Percentiles rank a stretch among this genome's conserved stretches.
phyloP scores from a whole-genome alignment of 2,113 vertebrate genomes.

The Coturnix japonica region DNA sequence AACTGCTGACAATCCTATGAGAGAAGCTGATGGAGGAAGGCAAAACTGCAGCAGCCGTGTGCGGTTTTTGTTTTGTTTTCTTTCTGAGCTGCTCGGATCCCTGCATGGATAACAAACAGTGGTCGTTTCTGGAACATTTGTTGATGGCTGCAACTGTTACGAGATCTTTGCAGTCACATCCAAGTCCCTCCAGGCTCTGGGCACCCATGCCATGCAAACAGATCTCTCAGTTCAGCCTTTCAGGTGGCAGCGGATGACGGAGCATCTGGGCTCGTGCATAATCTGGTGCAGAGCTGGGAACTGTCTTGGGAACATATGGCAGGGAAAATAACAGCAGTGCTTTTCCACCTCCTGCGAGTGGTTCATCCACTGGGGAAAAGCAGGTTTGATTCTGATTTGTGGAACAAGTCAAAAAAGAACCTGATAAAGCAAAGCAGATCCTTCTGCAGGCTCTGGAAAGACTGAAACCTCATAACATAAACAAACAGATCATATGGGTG shows the following conservation, averaged over 20 bases:
- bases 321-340: conserved; percentile 64
- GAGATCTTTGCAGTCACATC: conserved; percentile 21
- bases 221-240: conserved; percentile 16
- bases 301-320: conserved; percentile 54
- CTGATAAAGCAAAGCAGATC: not conserved
- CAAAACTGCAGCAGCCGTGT: not conserved
- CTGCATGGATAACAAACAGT: conserved; percentile 15
- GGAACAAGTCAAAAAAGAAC: not conserved
- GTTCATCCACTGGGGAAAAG: conserved; percentile 44
- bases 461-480: conserved; percentile 37
- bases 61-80: not conserved
- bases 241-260: conserved; percentile 24
- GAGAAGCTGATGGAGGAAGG: not conserved
- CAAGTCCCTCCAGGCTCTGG: conserved; percentile 51
- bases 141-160: not conserved
- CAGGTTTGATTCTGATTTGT: not conserved
- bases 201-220: not conserved
- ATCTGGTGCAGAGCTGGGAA: conserved; percentile 45
- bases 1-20: not conserved
- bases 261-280: conserved; percentile 43
- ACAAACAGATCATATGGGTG: conserved; percentile 20
- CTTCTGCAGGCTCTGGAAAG: conserved; percentile 31
- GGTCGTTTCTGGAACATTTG: not conserved
- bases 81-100: not conserved
- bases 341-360: conserved; percentile 19